These are phyloP conservation scores for Abrostola triplasia DNA, from an alignment of 2,888 invertebrate species.

Conservation along the genomic window DNA sequence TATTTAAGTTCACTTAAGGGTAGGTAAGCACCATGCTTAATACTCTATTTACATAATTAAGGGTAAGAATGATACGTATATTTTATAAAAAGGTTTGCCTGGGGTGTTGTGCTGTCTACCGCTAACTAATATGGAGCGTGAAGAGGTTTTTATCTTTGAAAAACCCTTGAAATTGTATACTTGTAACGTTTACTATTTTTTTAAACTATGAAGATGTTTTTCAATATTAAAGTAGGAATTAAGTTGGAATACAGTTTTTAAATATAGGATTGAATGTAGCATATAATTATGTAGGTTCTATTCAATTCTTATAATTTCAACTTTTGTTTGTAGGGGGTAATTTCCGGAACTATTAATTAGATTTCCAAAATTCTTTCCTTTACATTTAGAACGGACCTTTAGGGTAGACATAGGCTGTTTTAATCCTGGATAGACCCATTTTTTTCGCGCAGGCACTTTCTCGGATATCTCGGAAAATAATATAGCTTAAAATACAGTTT, in stretches of 20 bases:
- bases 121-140: constrained; percentile 18
- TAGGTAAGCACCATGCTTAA: constrained; percentile 48
- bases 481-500: no score
- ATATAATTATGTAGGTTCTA: neutral
- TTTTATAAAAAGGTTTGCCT: constrained; percentile 33
- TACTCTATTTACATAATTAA: constrained; percentile 50
- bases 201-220: constrained; percentile 2
- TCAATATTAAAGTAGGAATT: neutral
- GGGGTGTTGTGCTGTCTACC: constrained; percentile 32
- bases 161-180: constrained; percentile 20
- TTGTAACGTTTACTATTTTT: constrained; percentile 15
- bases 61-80: constrained; percentile 45
- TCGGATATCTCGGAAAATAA: no score
- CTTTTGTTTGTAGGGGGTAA: no score
- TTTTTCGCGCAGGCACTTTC: no score
- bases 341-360: no score
- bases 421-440: no score
- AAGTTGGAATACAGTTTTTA: neutral
- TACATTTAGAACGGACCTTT: neutral
- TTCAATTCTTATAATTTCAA: no score
- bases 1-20: constrained; percentile 33
- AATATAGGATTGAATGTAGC: neutral
- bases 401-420: no score
- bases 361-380: no score
- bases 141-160: constrained; percentile 35